phyloP scores from a whole-genome alignment of 2,113 vertebrate species.

The Suncus etruscus region DNA sequence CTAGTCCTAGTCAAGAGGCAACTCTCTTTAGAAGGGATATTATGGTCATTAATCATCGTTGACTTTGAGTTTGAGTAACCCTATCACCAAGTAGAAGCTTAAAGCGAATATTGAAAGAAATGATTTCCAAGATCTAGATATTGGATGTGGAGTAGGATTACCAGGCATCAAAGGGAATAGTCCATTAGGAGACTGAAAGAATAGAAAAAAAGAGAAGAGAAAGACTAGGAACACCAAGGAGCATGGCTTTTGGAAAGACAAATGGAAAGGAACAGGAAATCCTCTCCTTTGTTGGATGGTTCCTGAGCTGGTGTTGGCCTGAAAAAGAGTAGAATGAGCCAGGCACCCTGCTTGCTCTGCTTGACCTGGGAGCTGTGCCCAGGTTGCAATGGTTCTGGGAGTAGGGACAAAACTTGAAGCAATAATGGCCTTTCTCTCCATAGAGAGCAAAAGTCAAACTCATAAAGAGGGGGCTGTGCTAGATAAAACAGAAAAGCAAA shows the following conservation, averaged over 20 bases:
- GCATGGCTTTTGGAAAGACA: not conserved
- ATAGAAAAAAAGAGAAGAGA: not conserved
- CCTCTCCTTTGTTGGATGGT: not conserved
- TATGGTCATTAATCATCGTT: not conserved
- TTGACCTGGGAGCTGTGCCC: not conserved
- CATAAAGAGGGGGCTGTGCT: conserved; percentile 30
- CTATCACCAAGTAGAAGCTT: not conserved
- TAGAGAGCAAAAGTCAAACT: conserved; percentile 27
- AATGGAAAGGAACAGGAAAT: not conserved
- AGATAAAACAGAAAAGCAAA: conserved; percentile 47
- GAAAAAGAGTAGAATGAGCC: not conserved
- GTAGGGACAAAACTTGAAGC: not conserved
- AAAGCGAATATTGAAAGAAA: not conserved
- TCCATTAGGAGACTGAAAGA: not conserved
- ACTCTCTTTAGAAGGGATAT: not conserved
- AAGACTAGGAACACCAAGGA: not conserved
- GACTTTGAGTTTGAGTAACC: not conserved
- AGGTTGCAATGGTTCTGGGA: not conserved
- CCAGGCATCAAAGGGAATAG: not conserved
- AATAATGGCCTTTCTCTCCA: conserved; percentile 33
- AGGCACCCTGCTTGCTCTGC: not conserved
- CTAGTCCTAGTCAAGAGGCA: not conserved
- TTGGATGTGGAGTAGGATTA: not conserved
- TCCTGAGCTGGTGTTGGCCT: not conserved
- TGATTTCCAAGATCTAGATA: too few relatives aligned